A percentile compares a stretch with the other conserved stretches of the same genome.
These are phyloP conservation scores for Thera britannica DNA, from an alignment of 2,888 invertebrate species.

Conservation along the genomic window DNA sequence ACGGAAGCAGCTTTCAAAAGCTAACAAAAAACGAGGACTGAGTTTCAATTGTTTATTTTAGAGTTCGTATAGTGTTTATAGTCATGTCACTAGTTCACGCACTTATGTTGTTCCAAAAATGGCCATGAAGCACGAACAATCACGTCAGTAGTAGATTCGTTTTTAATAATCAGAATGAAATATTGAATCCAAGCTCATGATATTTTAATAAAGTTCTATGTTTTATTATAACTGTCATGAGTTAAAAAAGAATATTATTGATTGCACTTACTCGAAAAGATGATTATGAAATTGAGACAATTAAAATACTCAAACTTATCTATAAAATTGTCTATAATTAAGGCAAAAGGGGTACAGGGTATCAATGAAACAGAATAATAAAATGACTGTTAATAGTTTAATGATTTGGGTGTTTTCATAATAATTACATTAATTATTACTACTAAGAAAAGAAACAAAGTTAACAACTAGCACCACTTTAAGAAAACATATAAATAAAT, in stretches of 20 bases:
- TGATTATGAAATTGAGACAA: no score
- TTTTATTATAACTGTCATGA: no score
- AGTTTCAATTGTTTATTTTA: constrained; percentile 16
- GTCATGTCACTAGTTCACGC: neutral
- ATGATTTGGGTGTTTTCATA: constrained; percentile 66
- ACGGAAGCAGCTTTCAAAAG: constrained; percentile 28
- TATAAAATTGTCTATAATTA: no score
- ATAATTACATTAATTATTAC: constrained; percentile 49
- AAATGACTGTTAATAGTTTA: constrained; percentile 49
- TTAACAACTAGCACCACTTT: constrained; percentile 39
- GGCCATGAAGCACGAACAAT: no score
- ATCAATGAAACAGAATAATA: constrained; percentile 26
- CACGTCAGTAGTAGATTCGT: no score
- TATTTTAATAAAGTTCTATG: no score
- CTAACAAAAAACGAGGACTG: constrained; percentile 14
- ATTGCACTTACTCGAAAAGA: no score
- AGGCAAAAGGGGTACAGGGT: neutral
- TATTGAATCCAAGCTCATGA: no score
- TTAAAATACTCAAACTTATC: no score
- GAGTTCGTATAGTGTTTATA: neutral
- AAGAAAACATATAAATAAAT: constrained; percentile 21
- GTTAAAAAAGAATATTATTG: no score
- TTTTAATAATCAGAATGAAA: no score
- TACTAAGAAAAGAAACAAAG: constrained; percentile 36
- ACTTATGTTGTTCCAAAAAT: no score